A percentile compares a stretch with the other conserved stretches of the same genome.
Conservation (phyloP, 92 coral and sea anemone genomes). For the Ricordea florida region DNA sequence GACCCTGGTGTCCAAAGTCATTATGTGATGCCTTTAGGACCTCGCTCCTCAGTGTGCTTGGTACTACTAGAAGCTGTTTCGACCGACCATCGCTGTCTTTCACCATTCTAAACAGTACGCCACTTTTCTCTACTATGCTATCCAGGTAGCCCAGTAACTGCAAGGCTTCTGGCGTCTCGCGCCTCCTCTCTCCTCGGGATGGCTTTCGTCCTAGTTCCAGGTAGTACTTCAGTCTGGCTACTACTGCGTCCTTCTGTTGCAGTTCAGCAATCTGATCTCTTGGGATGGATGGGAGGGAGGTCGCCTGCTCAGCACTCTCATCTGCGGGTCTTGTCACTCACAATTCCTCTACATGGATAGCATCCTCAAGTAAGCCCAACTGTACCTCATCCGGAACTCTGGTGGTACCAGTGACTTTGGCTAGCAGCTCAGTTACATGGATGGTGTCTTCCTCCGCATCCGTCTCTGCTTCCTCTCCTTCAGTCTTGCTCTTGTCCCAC, state of each 20-base stretch:
- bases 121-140: constrained; percentile 24
- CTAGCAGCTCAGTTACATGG: constrained; percentile 1
- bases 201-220: constrained; percentile 2
- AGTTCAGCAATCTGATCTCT: constrained; percentile 11
- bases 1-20: constrained; percentile 63
- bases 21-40: constrained; percentile 41
- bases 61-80: constrained; percentile 35
- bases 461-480: constrained; percentile 4
- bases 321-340: constrained; percentile 1
- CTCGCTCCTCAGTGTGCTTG: constrained; percentile 9
- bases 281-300: constrained; percentile 22
- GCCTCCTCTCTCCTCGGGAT: not conserved
- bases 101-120: constrained; percentile 20
- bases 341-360: not conserved
- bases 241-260: constrained; percentile 17
- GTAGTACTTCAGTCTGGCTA: constrained; percentile 13
- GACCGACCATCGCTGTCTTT: not conserved
- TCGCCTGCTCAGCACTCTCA: constrained; percentile 4
- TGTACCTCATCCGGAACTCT: not conserved
- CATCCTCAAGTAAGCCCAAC: constrained; percentile 8
- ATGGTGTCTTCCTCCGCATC: not conserved
- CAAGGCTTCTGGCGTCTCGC: not conserved
- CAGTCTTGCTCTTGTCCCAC: not conserved
- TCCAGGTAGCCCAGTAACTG: constrained; percentile 31
- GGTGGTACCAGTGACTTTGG: not conserved